Evolutionary conservation across 2,888 invertebrate genomes (phyloP).

Genomic region (Ormyrus pomaceus): DNA sequence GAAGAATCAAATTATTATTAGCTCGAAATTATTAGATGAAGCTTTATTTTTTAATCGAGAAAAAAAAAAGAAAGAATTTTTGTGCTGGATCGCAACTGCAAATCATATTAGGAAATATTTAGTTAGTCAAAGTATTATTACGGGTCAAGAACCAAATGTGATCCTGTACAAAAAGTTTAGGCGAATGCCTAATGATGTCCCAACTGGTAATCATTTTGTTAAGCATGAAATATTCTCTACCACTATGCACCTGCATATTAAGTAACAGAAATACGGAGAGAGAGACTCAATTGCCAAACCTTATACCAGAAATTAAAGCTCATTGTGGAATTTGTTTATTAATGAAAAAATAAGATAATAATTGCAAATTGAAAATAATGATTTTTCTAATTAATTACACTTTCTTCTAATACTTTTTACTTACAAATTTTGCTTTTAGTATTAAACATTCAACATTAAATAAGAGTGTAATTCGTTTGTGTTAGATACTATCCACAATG

Average conservation of each 20-base stretch:
- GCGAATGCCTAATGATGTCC: constrained; percentile 35
- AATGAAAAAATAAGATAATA: constrained; percentile 45
- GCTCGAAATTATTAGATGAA: constrained; percentile 4
- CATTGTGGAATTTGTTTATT: constrained; percentile 47
- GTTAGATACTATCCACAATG: constrained; percentile 42
- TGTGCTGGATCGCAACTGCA: constrained; percentile 32
- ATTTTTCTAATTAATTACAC: background rate
- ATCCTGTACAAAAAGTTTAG: constrained; percentile 19
- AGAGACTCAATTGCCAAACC: constrained; percentile 56
- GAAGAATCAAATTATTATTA: constrained; percentile 16
- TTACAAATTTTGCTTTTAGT: too few species aligned
- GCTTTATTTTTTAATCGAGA: constrained; percentile 37
- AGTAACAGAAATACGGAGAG: constrained; percentile 52
- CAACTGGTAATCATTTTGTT: constrained; percentile 34
- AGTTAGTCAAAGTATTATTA: constrained; percentile 31
- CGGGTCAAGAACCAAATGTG: constrained; percentile 45
- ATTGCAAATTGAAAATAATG: constrained; percentile 1
- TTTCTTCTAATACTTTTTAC: too few species aligned
- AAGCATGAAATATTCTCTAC: constrained; percentile 40
- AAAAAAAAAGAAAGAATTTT: constrained; percentile 38
- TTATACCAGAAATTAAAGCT: constrained; percentile 44
- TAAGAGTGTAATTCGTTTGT: background rate
- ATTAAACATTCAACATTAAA: background rate
- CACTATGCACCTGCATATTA: constrained; percentile 47
- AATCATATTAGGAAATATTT: constrained; percentile 15